Evolutionary conservation across 2,888 invertebrate species (phyloP), one percentile per base, ranked within the genome.

Genomic region (Andrena chrysosceles): DNA sequence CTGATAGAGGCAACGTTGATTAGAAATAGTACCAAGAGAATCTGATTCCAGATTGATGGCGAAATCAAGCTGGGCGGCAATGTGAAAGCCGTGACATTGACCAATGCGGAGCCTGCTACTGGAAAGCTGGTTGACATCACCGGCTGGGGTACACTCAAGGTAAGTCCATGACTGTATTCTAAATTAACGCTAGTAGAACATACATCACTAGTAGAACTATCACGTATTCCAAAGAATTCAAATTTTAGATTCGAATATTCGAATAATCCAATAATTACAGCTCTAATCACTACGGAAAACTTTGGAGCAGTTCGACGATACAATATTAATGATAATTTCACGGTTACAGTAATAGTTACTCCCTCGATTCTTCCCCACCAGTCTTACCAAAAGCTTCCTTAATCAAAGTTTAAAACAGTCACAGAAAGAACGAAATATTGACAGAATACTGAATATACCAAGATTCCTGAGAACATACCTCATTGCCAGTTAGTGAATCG

Each of bases 141-240:
- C 3, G 93, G 93, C 13, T 93, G 93, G 93, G 93, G 93, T 33
- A 85, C 89, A 20, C 0, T 54, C 8, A 31, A 0, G 87, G 86
- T 87, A 72, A 62, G 60, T 56, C 16, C 4, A 26, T 20, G 2
- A 20, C 2, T 54, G n/a, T 20, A 20, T 20, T 20, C 8, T 20
- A 7, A 1, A 10, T 54, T 7, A 20, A 5, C 42, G 16, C 16
- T 16, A 42, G 1, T 42, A 42, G 16, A 16, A 16, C 1, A 16
- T 42, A 16, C 42, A 5, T 42, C 42, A 16, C 16, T 42, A 42
- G 13, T 42, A 5, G 42, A 2, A 10, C 13, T 42, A 0, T 3
- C 10, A 10, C 35, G 35, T 10, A 10, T 35, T 3, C 35, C 35
- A 35, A 10, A 10, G 10, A 35, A 35, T 35, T 10, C 35, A 8